Evolutionary conservation across 1,140 invertebrate genomes (phyloP).

Genomic region (Limonius californicus): DNA sequence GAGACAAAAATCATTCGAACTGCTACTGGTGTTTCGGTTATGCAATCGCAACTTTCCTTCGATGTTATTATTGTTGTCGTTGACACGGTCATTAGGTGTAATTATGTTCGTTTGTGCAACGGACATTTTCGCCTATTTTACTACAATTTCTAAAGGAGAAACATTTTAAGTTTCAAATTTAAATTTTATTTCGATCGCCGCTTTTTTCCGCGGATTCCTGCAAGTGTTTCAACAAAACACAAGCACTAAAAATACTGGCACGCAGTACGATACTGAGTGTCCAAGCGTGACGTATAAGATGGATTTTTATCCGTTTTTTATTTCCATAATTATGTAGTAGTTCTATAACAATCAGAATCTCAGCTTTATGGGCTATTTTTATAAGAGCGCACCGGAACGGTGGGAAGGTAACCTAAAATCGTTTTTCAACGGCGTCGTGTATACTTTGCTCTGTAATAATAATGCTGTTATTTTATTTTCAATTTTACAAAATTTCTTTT

Average conservation of each 20-base stretch:
- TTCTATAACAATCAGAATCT: slow-evolving; percentile 9
- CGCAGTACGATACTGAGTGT: slow-evolving; percentile 21
- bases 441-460: slow-evolving; percentile 14
- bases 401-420: slow-evolving; percentile 21
- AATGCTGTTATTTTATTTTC: not conserved
- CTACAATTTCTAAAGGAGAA: no score
- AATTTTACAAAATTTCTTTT: no score
- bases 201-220: not conserved
- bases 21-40: not conserved
- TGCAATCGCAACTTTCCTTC: not conserved
- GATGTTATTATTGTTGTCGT: not conserved
- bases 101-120: no score
- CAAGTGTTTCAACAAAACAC: not conserved
- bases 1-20: not conserved
- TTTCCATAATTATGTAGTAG: slow-evolving; percentile 22
- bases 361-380: slow-evolving; percentile 4
- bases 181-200: no score
- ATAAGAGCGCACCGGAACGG: slow-evolving; percentile 3
- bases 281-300: slow-evolving; percentile 20
- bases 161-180: no score
- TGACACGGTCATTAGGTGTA: no score
- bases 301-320: slow-evolving; percentile 19
- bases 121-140: no score
- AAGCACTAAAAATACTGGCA: slow-evolving; percentile 16
- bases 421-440: slow-evolving; percentile 19